A percentile compares a stretch with the other conserved stretches of the same genome.
Conservation (phyloP, 2,888 invertebrate species). For the Rhodophaea formosa region DNA sequence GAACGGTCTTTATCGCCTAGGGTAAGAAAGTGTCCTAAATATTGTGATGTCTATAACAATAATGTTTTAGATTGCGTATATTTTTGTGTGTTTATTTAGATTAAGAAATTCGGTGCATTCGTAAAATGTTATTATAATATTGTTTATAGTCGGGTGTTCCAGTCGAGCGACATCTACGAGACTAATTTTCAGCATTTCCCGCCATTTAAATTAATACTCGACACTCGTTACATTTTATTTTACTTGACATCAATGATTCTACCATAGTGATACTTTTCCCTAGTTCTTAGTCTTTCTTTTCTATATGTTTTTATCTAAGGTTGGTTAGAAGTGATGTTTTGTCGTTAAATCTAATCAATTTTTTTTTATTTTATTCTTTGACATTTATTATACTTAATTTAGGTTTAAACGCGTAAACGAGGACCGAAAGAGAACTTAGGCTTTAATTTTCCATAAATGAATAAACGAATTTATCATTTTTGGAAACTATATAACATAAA, state of each 20-base stretch:
- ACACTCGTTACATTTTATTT: constrained; percentile 17
- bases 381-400: constrained; percentile 51
- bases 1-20: constrained; percentile 74
- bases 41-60: constrained; percentile 80
- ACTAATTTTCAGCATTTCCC: constrained; percentile 4
- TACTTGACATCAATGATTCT: constrained; percentile 26
- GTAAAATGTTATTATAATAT: constrained; percentile 66
- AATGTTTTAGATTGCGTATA: constrained; percentile 77
- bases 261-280: constrained; percentile 30
- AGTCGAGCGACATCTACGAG: constrained; percentile 1
- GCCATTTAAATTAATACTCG: background rate
- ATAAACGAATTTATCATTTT: constrained; percentile 21
- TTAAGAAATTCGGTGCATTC: constrained; percentile 66
- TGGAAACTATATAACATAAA: constrained; percentile 37
- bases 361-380: constrained; percentile 62
- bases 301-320: constrained; percentile 35
- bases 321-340: constrained; percentile 40
- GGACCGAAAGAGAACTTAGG: constrained; percentile 52
- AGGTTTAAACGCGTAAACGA: constrained; percentile 49
- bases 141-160: constrained; percentile 28
- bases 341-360: constrained; percentile 47
- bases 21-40: constrained; percentile 71
- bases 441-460: constrained; percentile 40
- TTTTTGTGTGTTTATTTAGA: constrained; percentile 78
- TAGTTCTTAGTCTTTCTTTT: constrained; percentile 41